Evolutionary conservation across 2,888 invertebrate species (phyloP), one percentile per base, ranked within the genome.

Genomic region (Antheraea assamensis): DNA sequence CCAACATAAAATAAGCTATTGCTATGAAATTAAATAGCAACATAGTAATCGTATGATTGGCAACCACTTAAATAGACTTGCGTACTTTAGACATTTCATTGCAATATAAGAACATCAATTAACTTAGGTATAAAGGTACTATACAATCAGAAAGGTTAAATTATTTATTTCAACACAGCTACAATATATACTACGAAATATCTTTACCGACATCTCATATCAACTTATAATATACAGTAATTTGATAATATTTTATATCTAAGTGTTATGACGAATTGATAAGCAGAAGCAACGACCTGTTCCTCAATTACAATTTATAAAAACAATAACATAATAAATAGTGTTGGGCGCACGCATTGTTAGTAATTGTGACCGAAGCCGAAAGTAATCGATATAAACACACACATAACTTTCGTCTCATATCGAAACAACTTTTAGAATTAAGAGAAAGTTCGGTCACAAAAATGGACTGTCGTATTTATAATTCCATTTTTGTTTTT

Each of bases 271-370:
- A 64, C 15, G 61, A 30, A 30, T 64, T 64, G 61, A 64, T 64
- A 64, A 64, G 61, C 30, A 64, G 17, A 64, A 64, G 61, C 61
- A 64, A 64, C 61, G 61, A 64, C 30, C 61, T 64, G 61, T 30
- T 27, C 61, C 61, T 64, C 30, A 64, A 30, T 27, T 64, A 64
- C 61, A 30, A 17, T 30, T 64, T 64, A 17, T 17, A 64, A 64
- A 30, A 64, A 64, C 27, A 64, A 64, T 64, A 64, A 64, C 30
- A 61, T 3, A 27, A 17, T 61, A 64, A 27, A 17, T 61, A 64
- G 30, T 64, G 61, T 30, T 64, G 3, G 17, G 1, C 13, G 27
- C 13, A 8, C 13, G 24, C 13, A 8, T 24, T 24, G 7, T 27
- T 55, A 15, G 3, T 30, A 30, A 30, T 64, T 27, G 27, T 30